phyloP scores from a whole-genome alignment of 2,797 vertebrate species.

The Ispidina lecontei region DNA sequence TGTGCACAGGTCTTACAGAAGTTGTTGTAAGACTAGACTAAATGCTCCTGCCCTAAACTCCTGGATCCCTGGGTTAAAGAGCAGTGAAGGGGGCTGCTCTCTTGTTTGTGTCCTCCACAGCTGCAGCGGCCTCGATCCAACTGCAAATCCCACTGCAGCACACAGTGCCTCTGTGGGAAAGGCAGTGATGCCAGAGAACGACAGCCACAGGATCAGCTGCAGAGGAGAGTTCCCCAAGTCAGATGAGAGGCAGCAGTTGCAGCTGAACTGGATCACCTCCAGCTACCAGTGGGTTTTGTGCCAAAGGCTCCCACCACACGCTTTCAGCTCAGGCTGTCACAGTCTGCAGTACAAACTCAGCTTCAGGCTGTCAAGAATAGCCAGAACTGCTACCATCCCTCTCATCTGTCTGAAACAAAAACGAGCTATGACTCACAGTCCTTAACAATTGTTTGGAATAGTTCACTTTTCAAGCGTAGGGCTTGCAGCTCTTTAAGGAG shows the following conservation, averaged over 20 bases:
- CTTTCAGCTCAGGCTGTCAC: background rate
- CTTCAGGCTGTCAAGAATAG: background rate
- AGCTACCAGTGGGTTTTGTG: background rate
- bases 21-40: background rate
- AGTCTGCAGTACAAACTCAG: background rate
- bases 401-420: background rate
- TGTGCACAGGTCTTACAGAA: background rate
- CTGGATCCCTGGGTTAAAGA: background rate
- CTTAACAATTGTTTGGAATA: fast-evolving
- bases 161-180: conserved; percentile 27
- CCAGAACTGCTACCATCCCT: background rate
- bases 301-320: background rate
- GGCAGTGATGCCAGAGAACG: background rate
- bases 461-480: background rate
- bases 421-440: fast-evolving
- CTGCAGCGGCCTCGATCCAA: background rate
- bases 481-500: fast-evolving
- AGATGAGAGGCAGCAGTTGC: background rate
- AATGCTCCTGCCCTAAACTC: background rate
- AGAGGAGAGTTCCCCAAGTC: background rate
- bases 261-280: background rate
- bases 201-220: conserved; percentile 17
- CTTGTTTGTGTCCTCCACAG: background rate
- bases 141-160: background rate
- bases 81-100: background rate